Evolutionary conservation across 2,888 invertebrate genomes (phyloP), one percentile per base, ranked within the genome.

Genomic region (Acleris emargana): DNA sequence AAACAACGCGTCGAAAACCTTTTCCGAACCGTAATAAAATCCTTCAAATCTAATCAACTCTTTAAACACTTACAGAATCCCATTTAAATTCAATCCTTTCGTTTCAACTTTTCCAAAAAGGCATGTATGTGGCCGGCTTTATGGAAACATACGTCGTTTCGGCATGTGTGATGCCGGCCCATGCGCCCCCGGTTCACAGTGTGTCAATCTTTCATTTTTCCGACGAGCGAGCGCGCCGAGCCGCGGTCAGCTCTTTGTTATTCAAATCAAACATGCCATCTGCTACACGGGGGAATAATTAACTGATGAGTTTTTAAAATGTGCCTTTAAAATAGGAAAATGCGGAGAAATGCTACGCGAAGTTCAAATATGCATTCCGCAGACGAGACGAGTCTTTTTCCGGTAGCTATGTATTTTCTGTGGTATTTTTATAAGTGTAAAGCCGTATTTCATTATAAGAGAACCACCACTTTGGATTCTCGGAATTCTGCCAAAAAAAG

Each of bases 151-250:
- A 54, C 47, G 64, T 54, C 58, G 38, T 49, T 64, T 52, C 38
- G 17, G 52, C 38, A n/a, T n/a, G 28, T 45, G 53, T 25, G 52
- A 64, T 51, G 20, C 32, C 53, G 54, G 38, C 54, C 43, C 28
- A 32, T 53, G 43, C 59, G 57, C 67, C 55, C 66, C 70, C 69
- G 70, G 73, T 73, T 67, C 57, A 71, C n/a, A 45, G n/a, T 45
- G 78, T 84, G 87, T 88, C 87, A 88, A 81, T 86, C 86, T 83
- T 76, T 78, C 84, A 72, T 82, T 86, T 86, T 87, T 79, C 83
- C 83, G 78, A 76, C 69, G 52, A 62, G 66, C 69, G 72, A 70
- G 68, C 73, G 38, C 76, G 69, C 79, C 72, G 71, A 38, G 38
- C 38, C 38, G 75, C 82, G 83, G 83, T 82, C 84, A 82, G 77